Conservation (phyloP, 2,888 invertebrate species). For the Pecten maximus region DNA sequence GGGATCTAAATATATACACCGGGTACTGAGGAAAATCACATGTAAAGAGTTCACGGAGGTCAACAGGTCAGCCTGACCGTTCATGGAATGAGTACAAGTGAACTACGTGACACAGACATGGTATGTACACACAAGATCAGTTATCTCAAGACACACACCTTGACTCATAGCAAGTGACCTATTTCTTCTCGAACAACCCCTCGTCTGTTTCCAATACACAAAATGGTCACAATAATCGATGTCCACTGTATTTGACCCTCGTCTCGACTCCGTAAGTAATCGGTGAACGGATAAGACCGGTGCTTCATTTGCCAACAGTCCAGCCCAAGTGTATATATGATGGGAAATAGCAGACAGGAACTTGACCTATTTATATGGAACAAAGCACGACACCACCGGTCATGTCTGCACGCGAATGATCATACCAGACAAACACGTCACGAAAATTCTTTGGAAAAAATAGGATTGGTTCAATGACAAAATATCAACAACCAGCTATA, state of each 20-base stretch:
- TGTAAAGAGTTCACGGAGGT: not conserved
- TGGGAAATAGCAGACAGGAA: constrained; percentile 45
- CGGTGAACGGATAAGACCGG: not conserved
- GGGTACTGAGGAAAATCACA: not conserved
- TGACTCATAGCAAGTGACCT: constrained; percentile 30
- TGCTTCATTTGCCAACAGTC: constrained; percentile 9
- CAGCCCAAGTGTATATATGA: constrained; percentile 37
- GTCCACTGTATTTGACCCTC: not conserved
- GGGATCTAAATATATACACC: not conserved
- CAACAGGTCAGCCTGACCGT: not conserved
- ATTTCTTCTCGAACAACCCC: constrained; percentile 22
- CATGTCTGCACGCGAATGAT: constrained; percentile 53
- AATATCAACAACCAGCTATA: not conserved
- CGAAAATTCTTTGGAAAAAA: not conserved
- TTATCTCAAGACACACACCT: constrained; percentile 5
- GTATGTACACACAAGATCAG: not conserved
- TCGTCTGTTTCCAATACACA: constrained; percentile 19
- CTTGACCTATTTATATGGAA: constrained; percentile 51
- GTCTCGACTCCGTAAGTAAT: not conserved
- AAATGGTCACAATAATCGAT: not conserved
- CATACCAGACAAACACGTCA: constrained; percentile 31
- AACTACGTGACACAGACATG: constrained; percentile 28
- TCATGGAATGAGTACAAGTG: not conserved
- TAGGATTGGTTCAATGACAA: not conserved
- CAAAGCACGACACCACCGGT: constrained; percentile 47